Percentiles rank a stretch among this genome's conserved stretches.
phyloP scores from a whole-genome alignment of 2,797 vertebrate genomes.

The Scolopax rusticola region DNA sequence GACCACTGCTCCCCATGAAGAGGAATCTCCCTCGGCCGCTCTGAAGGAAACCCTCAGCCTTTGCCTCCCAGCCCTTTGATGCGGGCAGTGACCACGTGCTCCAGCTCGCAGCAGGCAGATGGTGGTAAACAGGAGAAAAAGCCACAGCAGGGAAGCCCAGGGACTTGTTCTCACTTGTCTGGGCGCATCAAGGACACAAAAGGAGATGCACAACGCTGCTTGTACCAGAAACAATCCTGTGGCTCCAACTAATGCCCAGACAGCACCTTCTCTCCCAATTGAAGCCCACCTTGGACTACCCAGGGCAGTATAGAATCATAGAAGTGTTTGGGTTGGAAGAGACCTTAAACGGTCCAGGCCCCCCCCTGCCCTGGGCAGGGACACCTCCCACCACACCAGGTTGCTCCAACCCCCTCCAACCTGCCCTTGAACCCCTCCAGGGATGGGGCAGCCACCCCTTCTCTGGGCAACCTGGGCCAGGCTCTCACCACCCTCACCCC shows the following conservation, averaged over 20 bases:
- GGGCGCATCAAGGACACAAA: not conserved
- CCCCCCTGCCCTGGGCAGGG: no score
- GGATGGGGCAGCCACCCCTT: no score
- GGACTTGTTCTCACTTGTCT: not conserved
- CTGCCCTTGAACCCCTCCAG: no score
- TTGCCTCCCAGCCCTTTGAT: not conserved
- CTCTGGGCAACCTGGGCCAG: no score
- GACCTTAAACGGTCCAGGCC: no score
- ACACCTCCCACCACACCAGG: no score
- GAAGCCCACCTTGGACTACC: fast-evolving
- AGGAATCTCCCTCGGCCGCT: not conserved
- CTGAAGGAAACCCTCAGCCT: not conserved
- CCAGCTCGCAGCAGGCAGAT: not conserved
- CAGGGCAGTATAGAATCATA: fast-evolving
- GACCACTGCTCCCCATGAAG: not conserved
- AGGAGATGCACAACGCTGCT: fast-evolving
- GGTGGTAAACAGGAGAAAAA: not conserved
- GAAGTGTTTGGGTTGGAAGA: no score
- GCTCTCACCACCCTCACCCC: no score
- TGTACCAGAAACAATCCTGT: fast-evolving
- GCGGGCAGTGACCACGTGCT: not conserved
- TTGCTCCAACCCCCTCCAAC: no score
- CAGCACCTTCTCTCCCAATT: not conserved
- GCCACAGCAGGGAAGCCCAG: not conserved
- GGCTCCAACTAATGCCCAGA: not conserved